Conservation (phyloP, 1,140 invertebrate genomes). For the Oncopeltus fasciatus region DNA sequence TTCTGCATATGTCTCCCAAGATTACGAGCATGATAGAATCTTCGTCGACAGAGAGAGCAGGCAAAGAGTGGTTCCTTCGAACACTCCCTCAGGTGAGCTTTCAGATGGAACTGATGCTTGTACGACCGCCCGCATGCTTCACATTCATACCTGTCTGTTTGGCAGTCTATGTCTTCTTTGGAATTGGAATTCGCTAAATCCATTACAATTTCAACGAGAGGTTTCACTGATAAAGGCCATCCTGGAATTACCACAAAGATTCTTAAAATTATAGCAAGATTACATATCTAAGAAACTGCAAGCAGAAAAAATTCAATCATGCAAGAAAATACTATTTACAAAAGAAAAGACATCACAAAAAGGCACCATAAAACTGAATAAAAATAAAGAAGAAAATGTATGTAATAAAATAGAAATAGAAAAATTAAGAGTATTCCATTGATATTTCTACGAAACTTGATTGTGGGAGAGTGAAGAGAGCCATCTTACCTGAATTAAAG, state of each 20-base stretch:
- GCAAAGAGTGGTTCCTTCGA: slow-evolving; percentile 22
- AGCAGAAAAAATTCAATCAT: background rate
- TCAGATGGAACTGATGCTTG: slow-evolving; percentile 23
- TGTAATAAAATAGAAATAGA: too few relatives aligned
- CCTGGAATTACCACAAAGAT: background rate
- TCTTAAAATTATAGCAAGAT: too few relatives aligned
- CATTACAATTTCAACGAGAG: background rate
- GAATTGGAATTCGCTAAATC: background rate
- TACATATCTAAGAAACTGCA: too few relatives aligned
- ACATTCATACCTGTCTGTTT: slow-evolving; percentile 18
- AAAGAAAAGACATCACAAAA: too few relatives aligned
- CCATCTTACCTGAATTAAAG: too few relatives aligned
- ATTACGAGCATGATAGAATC: slow-evolving; percentile 19
- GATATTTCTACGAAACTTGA: too few relatives aligned
- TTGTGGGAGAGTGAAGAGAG: too few relatives aligned
- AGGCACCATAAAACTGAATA: too few relatives aligned
- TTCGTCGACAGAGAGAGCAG: slow-evolving; percentile 28
- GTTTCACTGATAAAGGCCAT: background rate
- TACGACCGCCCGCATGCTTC: slow-evolving; percentile 23
- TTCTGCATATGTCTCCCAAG: slow-evolving; percentile 19
- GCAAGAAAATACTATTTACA: background rate
- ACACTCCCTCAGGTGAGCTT: slow-evolving; percentile 24
- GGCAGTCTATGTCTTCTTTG: background rate
- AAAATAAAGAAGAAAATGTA: too few relatives aligned
- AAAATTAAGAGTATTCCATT: too few relatives aligned